phyloP scores from a whole-genome alignment of 2,113 vertebrate genomes.

The Erinaceus europaeus region DNA sequence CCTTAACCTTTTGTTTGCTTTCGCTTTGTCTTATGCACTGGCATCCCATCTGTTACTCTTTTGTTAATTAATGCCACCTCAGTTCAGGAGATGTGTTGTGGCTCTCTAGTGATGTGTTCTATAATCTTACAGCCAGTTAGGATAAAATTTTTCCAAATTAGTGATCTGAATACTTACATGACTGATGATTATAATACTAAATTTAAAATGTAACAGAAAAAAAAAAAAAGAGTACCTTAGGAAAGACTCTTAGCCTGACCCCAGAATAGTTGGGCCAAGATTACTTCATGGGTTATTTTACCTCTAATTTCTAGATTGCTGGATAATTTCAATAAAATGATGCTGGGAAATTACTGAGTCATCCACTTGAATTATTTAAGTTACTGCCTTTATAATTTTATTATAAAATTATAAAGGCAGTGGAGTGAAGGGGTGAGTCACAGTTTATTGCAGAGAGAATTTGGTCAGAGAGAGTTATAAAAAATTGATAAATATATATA shows the following conservation, averaged over 20 bases:
- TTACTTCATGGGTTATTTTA: slow-evolving; percentile 53
- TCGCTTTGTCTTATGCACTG: not conserved
- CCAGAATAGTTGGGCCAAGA: not conserved
- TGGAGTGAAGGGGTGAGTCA: slow-evolving; percentile 37
- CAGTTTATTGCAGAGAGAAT: not conserved
- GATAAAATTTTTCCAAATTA: slow-evolving; percentile 14
- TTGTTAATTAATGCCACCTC: not conserved
- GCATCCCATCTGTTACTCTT: not conserved
- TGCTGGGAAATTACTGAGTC: slow-evolving; percentile 32
- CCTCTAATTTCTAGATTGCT: slow-evolving; percentile 50
- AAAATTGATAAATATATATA: not conserved
- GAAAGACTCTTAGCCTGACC: not conserved
- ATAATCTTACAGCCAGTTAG: not conserved
- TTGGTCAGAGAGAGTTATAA: not conserved
- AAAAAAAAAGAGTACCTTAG: not conserved
- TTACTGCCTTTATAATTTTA: slow-evolving; percentile 59
- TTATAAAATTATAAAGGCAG: too few species aligned
- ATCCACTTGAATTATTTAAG: slow-evolving; percentile 12
- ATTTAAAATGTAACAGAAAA: not conserved
- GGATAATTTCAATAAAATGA: slow-evolving; percentile 58
- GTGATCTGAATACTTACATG: not conserved
- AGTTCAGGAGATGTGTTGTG: not conserved
- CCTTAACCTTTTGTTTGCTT: not conserved
- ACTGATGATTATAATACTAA: slow-evolving; percentile 13
- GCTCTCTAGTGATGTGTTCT: not conserved